A percentile compares a stretch with the other conserved stretches of the same genome.
phyloP scores from a whole-genome alignment of 1,140 invertebrate genomes.

The Hestina assimilis region DNA sequence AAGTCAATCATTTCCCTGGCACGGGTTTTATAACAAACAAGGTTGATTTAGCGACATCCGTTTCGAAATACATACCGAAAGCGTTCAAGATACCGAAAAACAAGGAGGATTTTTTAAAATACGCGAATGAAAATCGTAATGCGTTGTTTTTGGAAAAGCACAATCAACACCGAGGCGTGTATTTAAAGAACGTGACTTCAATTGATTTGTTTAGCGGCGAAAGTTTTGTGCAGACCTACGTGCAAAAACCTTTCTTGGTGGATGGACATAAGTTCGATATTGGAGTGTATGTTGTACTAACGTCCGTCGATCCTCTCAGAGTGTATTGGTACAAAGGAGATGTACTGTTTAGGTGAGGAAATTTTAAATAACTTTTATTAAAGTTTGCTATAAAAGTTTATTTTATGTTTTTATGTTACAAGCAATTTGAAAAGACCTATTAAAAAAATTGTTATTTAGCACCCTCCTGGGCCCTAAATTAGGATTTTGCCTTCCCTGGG shows the following conservation, averaged over 20 bases:
- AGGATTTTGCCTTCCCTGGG: too few species aligned
- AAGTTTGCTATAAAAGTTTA: too few species aligned
- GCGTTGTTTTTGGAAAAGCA: constrained; percentile 94
- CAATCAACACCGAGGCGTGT: constrained; percentile 94
- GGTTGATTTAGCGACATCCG: constrained; percentile 91
- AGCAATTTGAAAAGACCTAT: too few species aligned
- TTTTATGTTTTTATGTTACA: too few species aligned
- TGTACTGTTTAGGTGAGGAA: constrained; percentile 86
- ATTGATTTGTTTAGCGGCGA: constrained; percentile 86
- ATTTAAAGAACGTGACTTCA: constrained; percentile 84
- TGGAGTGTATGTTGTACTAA: constrained; percentile 95
- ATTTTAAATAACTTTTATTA: neutral
- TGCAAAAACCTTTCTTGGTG: constrained; percentile 89
- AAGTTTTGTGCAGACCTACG: constrained; percentile 95
- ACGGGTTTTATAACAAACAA: constrained; percentile 97
- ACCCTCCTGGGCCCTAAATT: too few species aligned
- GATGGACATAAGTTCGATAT: constrained; percentile 97
- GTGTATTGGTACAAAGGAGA: constrained; percentile 95
- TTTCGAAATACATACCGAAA: constrained; percentile 87
- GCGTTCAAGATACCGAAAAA: constrained; percentile 93
- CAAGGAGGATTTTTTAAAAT: constrained; percentile 85
- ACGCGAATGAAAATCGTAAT: constrained; percentile 83
- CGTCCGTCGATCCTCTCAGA: constrained; percentile 93
- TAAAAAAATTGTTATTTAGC: too few species aligned
- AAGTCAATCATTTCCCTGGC: constrained; percentile 96